A percentile compares a stretch with the other conserved stretches of the same genome.
These are phyloP conservation scores for Psophia crepitans DNA, from an alignment of 2,113 vertebrate species.

Conservation along the genomic window DNA sequence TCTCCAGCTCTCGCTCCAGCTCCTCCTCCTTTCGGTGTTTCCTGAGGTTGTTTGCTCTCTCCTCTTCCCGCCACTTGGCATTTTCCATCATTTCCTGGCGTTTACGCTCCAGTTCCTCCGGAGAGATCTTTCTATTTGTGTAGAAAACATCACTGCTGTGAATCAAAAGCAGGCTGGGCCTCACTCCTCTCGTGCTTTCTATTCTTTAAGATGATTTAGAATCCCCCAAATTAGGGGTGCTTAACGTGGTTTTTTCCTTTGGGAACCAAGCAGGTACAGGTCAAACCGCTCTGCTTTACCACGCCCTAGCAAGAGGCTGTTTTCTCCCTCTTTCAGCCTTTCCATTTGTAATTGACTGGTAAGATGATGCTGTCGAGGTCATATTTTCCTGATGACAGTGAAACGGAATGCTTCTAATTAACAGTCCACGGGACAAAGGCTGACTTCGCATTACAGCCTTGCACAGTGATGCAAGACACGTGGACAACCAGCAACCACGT, in stretches of 20 bases:
- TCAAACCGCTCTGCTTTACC: background rate
- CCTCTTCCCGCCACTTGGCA: conserved; percentile 87
- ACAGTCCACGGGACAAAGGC: background rate
- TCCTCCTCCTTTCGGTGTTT: conserved; percentile 86
- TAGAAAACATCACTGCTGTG: background rate
- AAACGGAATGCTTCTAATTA: background rate
- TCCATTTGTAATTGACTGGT: background rate
- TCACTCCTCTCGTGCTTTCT: background rate
- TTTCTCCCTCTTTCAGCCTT: background rate
- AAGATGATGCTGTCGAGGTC: background rate
- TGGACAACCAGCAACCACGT: accelerated
- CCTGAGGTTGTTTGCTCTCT: conserved; percentile 82
- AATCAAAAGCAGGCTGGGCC: accelerated
- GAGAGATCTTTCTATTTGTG: conserved; percentile 81
- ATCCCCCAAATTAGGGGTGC: accelerated
- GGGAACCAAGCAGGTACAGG: accelerated
- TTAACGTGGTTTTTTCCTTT: background rate
- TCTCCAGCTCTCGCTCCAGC: conserved; percentile 76
- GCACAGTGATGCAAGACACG: background rate
- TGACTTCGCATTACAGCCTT: background rate
- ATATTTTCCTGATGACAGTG: background rate
- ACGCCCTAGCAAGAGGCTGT: background rate
- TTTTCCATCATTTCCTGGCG: conserved; percentile 91
- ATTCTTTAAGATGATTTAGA: background rate
- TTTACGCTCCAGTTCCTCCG: conserved; percentile 86